Conservation (phyloP, 2,797 vertebrate species). For the Sardinella longiceps region DNA sequence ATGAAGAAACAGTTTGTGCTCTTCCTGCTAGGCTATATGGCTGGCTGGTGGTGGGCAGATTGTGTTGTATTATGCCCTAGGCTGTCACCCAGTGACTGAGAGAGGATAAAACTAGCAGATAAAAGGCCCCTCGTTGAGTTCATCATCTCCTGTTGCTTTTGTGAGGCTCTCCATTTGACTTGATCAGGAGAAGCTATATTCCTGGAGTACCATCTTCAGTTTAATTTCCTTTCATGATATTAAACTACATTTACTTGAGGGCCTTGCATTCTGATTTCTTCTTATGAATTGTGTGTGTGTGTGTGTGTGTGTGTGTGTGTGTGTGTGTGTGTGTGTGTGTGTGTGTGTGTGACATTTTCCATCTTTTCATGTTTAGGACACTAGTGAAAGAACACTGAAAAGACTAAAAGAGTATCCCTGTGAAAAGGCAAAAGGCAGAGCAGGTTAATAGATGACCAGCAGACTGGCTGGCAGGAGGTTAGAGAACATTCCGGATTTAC, state of each 20-base stretch:
- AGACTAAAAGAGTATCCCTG: too few relatives aligned
- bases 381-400: background rate
- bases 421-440: background rate
- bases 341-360: background rate
- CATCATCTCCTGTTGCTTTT: background rate
- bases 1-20: background rate
- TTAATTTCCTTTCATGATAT: background rate
- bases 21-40: background rate
- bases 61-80: background rate
- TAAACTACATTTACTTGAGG: background rate
- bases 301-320: too few relatives aligned
- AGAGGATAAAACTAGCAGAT: background rate
- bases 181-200: background rate
- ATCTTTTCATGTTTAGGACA: background rate
- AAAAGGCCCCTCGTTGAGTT: background rate
- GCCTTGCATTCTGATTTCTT: too few relatives aligned
- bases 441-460: slow-evolving; percentile 10
- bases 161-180: background rate
- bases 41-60: background rate
- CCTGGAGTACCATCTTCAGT: background rate
- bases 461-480: background rate
- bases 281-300: too few relatives aligned
- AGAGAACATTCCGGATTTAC: slow-evolving; percentile 1
- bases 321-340: too few relatives aligned
- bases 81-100: background rate